A percentile compares a stretch with the other conserved stretches of the same genome.
phyloP scores from a whole-genome alignment of 2,797 vertebrate genomes.

The Clamator glandarius region DNA sequence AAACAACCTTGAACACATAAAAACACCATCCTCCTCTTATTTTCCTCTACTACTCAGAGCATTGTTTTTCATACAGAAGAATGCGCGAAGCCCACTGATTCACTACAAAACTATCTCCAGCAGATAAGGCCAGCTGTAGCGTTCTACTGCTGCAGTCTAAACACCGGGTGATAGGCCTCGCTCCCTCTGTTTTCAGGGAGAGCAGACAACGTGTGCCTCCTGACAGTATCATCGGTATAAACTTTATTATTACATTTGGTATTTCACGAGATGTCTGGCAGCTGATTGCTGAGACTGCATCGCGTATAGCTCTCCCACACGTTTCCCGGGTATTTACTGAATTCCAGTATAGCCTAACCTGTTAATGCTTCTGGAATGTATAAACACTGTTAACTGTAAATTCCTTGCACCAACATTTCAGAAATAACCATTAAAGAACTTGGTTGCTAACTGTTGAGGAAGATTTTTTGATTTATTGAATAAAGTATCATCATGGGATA shows the following conservation, averaged over 20 bases:
- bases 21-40: neutral
- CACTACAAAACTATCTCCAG: conserved; percentile 39
- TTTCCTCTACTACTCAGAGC: neutral
- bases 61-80: neutral
- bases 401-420: conserved; percentile 49
- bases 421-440: conserved; percentile 42
- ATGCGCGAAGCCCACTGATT: conserved; percentile 8
- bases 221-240: conserved; percentile 30
- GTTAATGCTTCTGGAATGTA: conserved; percentile 80
- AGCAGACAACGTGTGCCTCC: conserved; percentile 17
- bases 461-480: conserved; percentile 38
- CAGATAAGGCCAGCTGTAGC: conserved; percentile 42
- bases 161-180: neutral
- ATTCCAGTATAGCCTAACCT: conserved; percentile 70
- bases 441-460: conserved; percentile 13
- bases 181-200: neutral
- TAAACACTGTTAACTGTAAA: conserved; percentile 76
- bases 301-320: conserved; percentile 53
- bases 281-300: conserved; percentile 62
- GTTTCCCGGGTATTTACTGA: conserved; percentile 44
- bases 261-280: conserved; percentile 75
- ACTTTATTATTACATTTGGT: conserved; percentile 69
- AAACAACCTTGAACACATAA: neutral
- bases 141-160: neutral
- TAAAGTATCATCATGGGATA: conserved; percentile 7